Conservation (phyloP, 2,113 vertebrate species). For the Hystrix cristata region DNA sequence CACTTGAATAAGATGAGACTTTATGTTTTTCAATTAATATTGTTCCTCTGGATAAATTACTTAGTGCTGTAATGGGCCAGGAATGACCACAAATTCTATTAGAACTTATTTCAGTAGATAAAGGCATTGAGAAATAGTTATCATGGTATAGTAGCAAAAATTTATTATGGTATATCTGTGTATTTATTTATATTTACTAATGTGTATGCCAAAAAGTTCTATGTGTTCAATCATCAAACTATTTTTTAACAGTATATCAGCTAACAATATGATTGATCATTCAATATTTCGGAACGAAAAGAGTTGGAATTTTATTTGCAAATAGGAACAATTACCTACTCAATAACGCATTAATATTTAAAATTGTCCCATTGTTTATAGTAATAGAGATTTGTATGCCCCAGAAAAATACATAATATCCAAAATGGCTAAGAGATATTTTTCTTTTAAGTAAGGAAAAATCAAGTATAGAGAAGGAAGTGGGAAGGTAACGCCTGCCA, state of each 20-base stretch:
- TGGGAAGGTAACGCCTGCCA: not conserved
- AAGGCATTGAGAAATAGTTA: not conserved
- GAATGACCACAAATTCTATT: not conserved
- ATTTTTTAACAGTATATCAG: not conserved
- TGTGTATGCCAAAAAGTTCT: not conserved
- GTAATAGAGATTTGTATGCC: not conserved
- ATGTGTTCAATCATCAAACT: not conserved
- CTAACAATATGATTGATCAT: not conserved
- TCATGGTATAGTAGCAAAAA: not conserved
- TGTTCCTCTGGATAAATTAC: not conserved
- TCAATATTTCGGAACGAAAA: not conserved
- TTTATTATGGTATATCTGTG: not conserved
- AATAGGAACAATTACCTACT: not conserved
- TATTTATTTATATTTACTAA: not conserved
- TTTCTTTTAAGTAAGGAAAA: not conserved
- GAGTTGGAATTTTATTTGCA: not conserved
- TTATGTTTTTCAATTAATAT: not conserved
- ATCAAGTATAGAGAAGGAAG: not conserved
- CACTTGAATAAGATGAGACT: not conserved
- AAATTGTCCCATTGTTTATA: not conserved
- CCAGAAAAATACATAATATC: slow-evolving; percentile 3
- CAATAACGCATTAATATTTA: not conserved
- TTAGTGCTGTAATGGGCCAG: not conserved
- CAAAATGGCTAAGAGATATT: not conserved
- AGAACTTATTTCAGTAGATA: not conserved